Percentiles rank a stretch among this genome's conserved stretches.
These are phyloP conservation scores for Xiphophorus hellerii DNA, from an alignment of 2,113 vertebrate species.

Conservation along the genomic window DNA sequence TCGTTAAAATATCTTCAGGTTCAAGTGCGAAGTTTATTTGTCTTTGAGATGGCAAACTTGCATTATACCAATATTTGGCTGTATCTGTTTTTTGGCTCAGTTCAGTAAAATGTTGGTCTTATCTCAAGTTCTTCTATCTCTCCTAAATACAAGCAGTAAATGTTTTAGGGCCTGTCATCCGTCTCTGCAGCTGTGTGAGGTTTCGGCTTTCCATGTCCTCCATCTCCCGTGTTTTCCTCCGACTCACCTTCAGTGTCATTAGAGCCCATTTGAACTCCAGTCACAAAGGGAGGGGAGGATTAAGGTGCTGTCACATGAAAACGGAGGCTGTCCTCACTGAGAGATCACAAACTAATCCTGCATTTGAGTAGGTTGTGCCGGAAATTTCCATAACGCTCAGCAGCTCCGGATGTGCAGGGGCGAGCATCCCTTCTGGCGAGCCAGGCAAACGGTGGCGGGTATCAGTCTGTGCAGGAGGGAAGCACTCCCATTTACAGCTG, in stretches of 20 bases:
- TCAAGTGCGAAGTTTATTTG: no score
- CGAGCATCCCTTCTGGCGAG: slow-evolving; percentile 58
- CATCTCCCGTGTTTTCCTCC: slow-evolving; percentile 50
- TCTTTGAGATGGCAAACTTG: no score
- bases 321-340: slow-evolving; percentile 53
- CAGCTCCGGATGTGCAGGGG: slow-evolving; percentile 49
- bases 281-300: slow-evolving; percentile 46
- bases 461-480: slow-evolving; percentile 62
- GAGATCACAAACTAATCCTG: slow-evolving; percentile 71
- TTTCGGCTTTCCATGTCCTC: slow-evolving; percentile 48
- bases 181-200: slow-evolving; percentile 35
- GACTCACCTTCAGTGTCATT: slow-evolving; percentile 64
- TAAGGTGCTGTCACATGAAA: slow-evolving; percentile 67
- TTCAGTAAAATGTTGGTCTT: slow-evolving; percentile 25
- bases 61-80: background rate
- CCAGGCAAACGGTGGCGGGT: slow-evolving; percentile 61
- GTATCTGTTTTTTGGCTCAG: background rate
- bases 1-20: no score
- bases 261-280: slow-evolving; percentile 51
- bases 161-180: slow-evolving; percentile 42
- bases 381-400: slow-evolving; percentile 55
- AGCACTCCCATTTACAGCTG: slow-evolving; percentile 65
- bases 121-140: slow-evolving; percentile 20
- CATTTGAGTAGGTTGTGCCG: slow-evolving; percentile 68
- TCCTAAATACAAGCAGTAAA: slow-evolving; percentile 32